Base-by-base conservation (phyloP, 2,888 invertebrate species). In the Agrotis puta region DNA sequence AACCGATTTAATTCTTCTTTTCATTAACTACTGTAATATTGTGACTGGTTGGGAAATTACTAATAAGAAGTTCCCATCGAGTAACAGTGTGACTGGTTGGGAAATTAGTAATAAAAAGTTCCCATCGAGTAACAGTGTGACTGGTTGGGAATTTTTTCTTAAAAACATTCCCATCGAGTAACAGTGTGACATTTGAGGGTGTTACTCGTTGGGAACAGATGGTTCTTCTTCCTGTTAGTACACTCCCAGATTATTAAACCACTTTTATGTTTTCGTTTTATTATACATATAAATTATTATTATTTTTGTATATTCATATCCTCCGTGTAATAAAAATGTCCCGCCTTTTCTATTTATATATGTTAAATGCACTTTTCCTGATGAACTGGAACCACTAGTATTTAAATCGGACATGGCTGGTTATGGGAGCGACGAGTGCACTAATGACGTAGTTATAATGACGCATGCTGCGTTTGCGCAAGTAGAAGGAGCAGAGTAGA, bases 161-260 rank as follows among this genome's bases (percentile, higher is more conserved):
- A n/a, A n/a, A n/a, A n/a, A n/a, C n/a, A n/a, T n/a, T n/a, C n/a
- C n/a, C n/a, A n/a, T n/a, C n/a, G n/a, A n/a, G n/a, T n/a, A n/a
- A n/a, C n/a, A n/a, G n/a, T n/a, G n/a, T n/a, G n/a, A n/a, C n/a
- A n/a, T n/a, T n/a, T n/a, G n/a, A n/a, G n/a, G n/a, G n/a, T n/a
- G n/a, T n/a, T n/a, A n/a, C n/a, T n/a, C n/a, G n/a, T n/a, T n/a
- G n/a, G n/a, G n/a, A n/a, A n/a, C n/a, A n/a, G n/a, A n/a, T n/a
- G n/a, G 45, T 58, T 58, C 43, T 58, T 58, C 58, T 58, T 58
- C 58, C 45, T 58, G 62, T 62, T 62, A 50, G 62, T 62, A 50
- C 48, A 62, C 62, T 62, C 62, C 62, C 62, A 50, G 62, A 62
- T 50, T 62, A 62, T 62, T 62, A 62, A 61, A 61, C 61, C 61